Base-by-base conservation (phyloP, 2,797 vertebrate genomes). In the Aulostomus chinensis region DNA sequence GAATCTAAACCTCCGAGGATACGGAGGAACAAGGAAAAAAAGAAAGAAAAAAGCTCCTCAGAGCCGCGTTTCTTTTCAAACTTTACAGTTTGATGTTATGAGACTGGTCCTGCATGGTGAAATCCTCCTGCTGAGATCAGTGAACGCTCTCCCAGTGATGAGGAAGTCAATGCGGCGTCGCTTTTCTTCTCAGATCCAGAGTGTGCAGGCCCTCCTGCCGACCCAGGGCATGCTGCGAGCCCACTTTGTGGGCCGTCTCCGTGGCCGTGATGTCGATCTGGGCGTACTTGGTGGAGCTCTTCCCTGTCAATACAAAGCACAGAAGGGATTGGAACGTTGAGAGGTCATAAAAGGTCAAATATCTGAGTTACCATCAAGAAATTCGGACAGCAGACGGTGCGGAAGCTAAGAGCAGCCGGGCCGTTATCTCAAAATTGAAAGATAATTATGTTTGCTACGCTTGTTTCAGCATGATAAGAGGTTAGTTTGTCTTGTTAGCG, bases 261-360 rank as follows among this genome's bases (percentile, higher is more conserved):
- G 93, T 98, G 12, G 95, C 96, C 0, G 80, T 51, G 32, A 96
- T 92, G 86, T 98, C 93, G 0, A 97, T 97, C 77, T 95, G 96
- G 1, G 92, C 93, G 0, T 98, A 98, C 9, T 87, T 88, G 11
- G 93, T 93, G 18, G 90, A 75, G 5, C 88, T 78, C 2, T 87
- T 84, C 7, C 92, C 96, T 97, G 80, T 10, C 47, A 0, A 76
- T 24, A 73, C 20, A 73, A 35, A 61, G 50, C 41, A 55, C 5
- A 59, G 1, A 32, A 2, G 25, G 20, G 14, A 15, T 18, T 36
- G 3, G 13, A 7, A 11, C 5, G 8, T 7, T 7, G 3, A 42
- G 21, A 14, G 1, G 7, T 16, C n/a, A 12, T 1, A 8, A 6
- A 18, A 24, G 17, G 0, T 50, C 2, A 5, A 28, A 24, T 1